Base-by-base conservation (phyloP, 2,113 vertebrate genomes). In the Bombycilla garrulus region DNA sequence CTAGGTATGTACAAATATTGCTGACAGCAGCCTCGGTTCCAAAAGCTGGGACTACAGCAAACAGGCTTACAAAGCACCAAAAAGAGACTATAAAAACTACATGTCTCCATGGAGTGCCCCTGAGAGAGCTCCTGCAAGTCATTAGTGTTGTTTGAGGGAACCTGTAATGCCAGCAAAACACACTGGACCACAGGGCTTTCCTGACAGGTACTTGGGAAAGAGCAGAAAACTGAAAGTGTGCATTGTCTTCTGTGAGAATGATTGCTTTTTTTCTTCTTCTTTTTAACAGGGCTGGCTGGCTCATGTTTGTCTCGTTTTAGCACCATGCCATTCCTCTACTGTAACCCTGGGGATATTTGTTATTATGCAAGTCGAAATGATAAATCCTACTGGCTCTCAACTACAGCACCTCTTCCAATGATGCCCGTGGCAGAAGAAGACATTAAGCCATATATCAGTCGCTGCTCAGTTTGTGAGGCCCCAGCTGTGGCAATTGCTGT, bases 261-360 rank as follows among this genome's bases (percentile, higher is more conserved):
- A 86, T 33, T 72, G 18, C 14, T 66, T 24, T 45, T 38, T 54
- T 50, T 17, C 24, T 50, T 15, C 3, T 54, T 50, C 24, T 65
- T 36, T 81, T 79, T 11, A 21, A 57, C 96, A 99, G 99, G 99
- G 65, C 92, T 99, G 92, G 99, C 99, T 0, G 99, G 99, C 50
- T 99, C 99, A 6, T 99, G 99, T 95, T 98, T 99, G 88, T 98
- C 98, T 4, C 98, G 98, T 9, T 99, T 99, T 96, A 99, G 97
- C 96, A 99, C 99, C 58, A 99, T 99, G 98, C 99, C 99, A 33
- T 99, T 99, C 97, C 97, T 99, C 58, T 99, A 99, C 98, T 99
- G 99, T 97, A 99, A 99, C 88, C 99, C 99, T 3, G 99, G 99
- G 4, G 99, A 99, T 19, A 36, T 99, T 47, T 99, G 99, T 95